Base-by-base conservation (phyloP, 1,140 invertebrate species). In the Aphidius ervi region DNA sequence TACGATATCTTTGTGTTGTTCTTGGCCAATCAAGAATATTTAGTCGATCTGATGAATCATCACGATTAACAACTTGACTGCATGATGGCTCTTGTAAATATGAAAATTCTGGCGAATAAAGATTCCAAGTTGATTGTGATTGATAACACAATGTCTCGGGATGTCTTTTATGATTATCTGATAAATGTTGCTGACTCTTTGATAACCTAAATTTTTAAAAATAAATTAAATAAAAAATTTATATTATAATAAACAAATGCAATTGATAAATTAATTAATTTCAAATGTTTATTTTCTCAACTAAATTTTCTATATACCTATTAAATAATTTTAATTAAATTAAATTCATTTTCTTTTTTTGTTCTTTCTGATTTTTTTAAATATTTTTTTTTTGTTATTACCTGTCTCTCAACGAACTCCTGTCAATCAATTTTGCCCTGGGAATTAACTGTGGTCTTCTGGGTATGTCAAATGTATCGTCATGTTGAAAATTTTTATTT, bases 361-460 rank as follows among this genome's bases (percentile, higher is more conserved):
- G 4, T 40, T 45, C 37, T 37, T 60, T 55, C 41, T 56, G 41
- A 47, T 47, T 47, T n/a, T n/a, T 45, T 46, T 46, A 46, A 46
- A 46, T 46, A 46, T 46, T 46, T 8, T 43, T 43, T 43, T 8
- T 43, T 43, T 41, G 16, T 16, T 16, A 16, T 16, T 77, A 87
- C 85, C 85, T 85, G 69, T 88, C 85, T 73, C 87, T 87, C 69
- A 88, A 84, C 67, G 86, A 84, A 72, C 86, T 85, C 46, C 86
- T 86, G 76, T 89, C 88, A 65, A 89, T 87, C 53, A 90, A 79
- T 68, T 88, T 87, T 23, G 88, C 88, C 65, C 89, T 82, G 39
- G 89, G 89, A 74, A 91, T 91, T 56, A 90, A 78, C 73, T 90
- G 88, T 37, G 87, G 86, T 65, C 87, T 82, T 61, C 86, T 84